phyloP scores from a whole-genome alignment of 2,888 invertebrate species.

The Byasa hedistus region DNA sequence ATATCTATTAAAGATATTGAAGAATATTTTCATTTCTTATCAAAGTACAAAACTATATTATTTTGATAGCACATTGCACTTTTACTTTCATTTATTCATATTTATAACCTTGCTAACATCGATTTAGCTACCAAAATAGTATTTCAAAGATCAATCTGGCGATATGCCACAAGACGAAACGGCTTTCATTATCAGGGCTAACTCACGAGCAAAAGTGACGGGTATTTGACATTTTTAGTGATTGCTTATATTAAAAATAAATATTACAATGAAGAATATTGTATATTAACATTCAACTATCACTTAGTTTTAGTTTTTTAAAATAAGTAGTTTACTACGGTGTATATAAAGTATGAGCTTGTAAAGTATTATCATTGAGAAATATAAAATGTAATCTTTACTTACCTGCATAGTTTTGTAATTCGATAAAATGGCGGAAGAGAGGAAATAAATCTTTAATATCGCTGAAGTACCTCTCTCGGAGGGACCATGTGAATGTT shows the following conservation, averaged over 20 bases:
- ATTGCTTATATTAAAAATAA: background rate
- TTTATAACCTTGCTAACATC: background rate
- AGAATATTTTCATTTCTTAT: no score
- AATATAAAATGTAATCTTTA: no score
- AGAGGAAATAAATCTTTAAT: no score
- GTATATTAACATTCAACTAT: background rate
- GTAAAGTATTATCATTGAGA: no score
- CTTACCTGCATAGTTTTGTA: no score
- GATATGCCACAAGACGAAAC: constrained; percentile 5
- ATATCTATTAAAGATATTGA: no score
- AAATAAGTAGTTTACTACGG: no score
- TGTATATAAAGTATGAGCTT: no score
- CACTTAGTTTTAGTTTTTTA: no score
- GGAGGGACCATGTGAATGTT: no score
- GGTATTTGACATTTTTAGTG: constrained; percentile 2
- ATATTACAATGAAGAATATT: background rate
- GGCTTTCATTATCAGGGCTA: constrained; percentile 6
- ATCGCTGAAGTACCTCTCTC: no score
- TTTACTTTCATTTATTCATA: background rate
- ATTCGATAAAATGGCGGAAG: no score
- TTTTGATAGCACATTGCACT: background rate
- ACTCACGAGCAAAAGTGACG: background rate
- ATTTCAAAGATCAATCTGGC: constrained; percentile 1
- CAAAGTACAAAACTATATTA: background rate
- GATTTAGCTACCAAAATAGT: background rate